phyloP scores from a whole-genome alignment of 2,797 vertebrate genomes.

The Xenopus petersii region DNA sequence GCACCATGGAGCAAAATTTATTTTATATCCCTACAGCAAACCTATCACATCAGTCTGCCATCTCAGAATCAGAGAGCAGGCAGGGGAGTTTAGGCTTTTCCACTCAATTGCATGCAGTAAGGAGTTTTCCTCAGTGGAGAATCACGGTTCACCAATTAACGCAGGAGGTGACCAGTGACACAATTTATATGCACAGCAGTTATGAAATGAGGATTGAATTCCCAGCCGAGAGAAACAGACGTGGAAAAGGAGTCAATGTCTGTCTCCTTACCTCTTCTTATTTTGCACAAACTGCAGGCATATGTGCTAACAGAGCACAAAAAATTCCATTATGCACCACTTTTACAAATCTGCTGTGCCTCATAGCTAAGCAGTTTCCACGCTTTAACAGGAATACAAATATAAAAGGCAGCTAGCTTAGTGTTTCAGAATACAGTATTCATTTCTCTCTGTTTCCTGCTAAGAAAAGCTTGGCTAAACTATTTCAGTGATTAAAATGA shows the following conservation, averaged over 20 bases:
- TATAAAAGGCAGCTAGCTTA: neutral
- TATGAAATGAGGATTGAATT: slow-evolving; percentile 23
- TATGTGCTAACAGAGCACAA: slow-evolving; percentile 26
- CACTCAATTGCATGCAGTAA: slow-evolving; percentile 23
- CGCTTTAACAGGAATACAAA: slow-evolving; percentile 15
- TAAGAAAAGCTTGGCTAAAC: too few relatives aligned
- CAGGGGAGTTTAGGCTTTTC: slow-evolving; percentile 19
- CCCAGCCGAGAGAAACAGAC: slow-evolving; percentile 14
- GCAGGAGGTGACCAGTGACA: slow-evolving; percentile 41
- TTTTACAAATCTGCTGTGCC: slow-evolving; percentile 23
- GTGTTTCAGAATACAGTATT: neutral
- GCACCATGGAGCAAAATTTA: neutral
- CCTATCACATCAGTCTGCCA: neutral
- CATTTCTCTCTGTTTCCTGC: neutral
- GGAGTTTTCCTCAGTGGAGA: slow-evolving; percentile 19
- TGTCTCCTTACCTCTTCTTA: slow-evolving; percentile 9
- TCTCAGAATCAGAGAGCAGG: neutral
- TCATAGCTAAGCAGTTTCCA: slow-evolving; percentile 5
- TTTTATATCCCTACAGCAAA: neutral
- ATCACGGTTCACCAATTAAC: slow-evolving; percentile 39
- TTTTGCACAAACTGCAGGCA: slow-evolving; percentile 10
- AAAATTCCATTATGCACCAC: slow-evolving; percentile 21
- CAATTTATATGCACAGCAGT: slow-evolving; percentile 48
- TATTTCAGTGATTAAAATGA: too few relatives aligned
- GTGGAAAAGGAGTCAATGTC: slow-evolving; percentile 9